Evolutionary conservation across 2,888 invertebrate species (phyloP), one percentile per base, ranked within the genome.

Genomic region (Lissonota sp.): DNA sequence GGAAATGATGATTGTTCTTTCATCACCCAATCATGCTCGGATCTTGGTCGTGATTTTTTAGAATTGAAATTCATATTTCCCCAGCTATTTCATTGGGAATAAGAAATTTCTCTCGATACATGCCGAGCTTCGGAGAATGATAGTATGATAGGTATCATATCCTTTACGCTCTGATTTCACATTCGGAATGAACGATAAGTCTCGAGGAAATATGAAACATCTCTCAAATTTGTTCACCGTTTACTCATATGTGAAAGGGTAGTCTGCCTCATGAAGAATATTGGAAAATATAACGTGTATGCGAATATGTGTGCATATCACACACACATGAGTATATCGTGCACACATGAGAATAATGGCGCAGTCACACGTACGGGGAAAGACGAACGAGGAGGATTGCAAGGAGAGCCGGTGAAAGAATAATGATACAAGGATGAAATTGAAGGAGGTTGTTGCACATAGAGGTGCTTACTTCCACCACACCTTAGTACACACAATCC

Each of bases 351-450:
- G 46, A 62, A 66, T 55, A 62, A 46, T 51, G 55, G 66, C 55
- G 26, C 10, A 40, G 53, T 12, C 6, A 55, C 55, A 7, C 40
- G 55, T 69, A 63, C 63, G 42, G 67, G 26, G 63, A 57, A 60
- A 62, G 66, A 60, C 7, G 49, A 57, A 49, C 12, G 26, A 69
- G 55, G 57, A 60, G 69, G 55, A 79, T 79, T 69, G 73, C 12
- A 26, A 26, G 26, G 10, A 26, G 67, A 69, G 49, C 42, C 49
- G 26, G 49, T 39, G 57, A 55, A 79, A 79, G 79, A 79, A 57
- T 69, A 58, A 74, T 74, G 73, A 74, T 69, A 69, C 72, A 57
- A 8, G 37, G 42, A 51, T 14, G 63, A 64, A 70, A 49, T 62
- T 67, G 66, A 49, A 53, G 62, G 57, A 42, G 37, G 55, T 66